A percentile compares a stretch with the other conserved stretches of the same genome.
Conservation (phyloP, 2,113 vertebrate genomes). For the Turnix velox region DNA sequence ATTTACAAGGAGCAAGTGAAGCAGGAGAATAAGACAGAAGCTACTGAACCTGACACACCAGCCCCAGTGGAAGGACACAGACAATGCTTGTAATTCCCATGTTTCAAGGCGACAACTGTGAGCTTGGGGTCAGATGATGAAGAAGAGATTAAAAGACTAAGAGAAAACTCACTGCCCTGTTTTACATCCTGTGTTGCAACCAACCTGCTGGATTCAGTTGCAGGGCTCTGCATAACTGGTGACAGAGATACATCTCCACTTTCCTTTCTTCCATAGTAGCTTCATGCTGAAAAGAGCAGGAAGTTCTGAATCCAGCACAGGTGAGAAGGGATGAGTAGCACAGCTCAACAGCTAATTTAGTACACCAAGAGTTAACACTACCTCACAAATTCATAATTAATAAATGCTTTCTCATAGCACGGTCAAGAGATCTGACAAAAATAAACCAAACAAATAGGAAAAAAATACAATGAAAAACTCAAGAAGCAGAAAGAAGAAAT, state of each 20-base stretch:
- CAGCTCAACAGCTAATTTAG: neutral
- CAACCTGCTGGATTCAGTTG: rapidly evolving
- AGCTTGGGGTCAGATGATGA: neutral
- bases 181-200: neutral
- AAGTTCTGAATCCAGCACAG: neutral
- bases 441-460: neutral
- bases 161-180: neutral
- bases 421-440: neutral
- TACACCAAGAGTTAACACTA: neutral
- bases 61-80: neutral
- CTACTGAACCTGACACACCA: neutral
- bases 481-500: neutral
- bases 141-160: neutral
- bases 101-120: neutral
- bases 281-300: neutral
- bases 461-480: neutral
- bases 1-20: neutral
- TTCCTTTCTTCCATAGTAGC: neutral
- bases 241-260: neutral
- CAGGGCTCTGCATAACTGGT: neutral
- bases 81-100: neutral
- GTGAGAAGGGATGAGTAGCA: neutral
- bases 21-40: neutral
- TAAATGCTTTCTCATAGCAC: neutral
- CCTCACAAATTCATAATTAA: neutral